These are phyloP conservation scores for Hirtodrosophila confusa DNA, from an alignment of 2,888 invertebrate species.

Conservation along the genomic window DNA sequence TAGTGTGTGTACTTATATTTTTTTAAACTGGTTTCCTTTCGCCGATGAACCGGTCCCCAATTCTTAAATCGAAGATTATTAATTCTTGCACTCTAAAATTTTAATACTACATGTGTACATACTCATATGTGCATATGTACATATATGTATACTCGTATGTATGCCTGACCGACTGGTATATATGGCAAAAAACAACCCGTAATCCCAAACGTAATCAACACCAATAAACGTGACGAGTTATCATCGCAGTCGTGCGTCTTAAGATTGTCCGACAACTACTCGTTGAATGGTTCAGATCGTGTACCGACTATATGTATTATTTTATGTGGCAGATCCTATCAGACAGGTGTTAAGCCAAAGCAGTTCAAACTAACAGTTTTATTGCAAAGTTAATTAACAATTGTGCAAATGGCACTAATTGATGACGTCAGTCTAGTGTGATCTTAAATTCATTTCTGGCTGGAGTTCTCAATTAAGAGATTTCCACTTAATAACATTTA, in stretches of 20 bases:
- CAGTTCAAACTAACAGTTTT: slow-evolving; percentile 24
- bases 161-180: not conserved
- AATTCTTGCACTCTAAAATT: slow-evolving; percentile 12
- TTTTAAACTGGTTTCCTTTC: slow-evolving; percentile 36
- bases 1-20: not conserved
- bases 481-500: not conserved
- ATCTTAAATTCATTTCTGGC: slow-evolving; percentile 5
- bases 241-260: slow-evolving; percentile 20
- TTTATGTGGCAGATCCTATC: slow-evolving; percentile 17
- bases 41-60: slow-evolving; percentile 36
- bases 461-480: not conserved
- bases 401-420: slow-evolving; percentile 52
- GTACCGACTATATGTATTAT: slow-evolving; percentile 2
- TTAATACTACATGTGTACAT: not conserved
- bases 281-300: slow-evolving; percentile 10
- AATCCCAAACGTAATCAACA: slow-evolving; percentile 14
- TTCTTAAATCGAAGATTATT: slow-evolving; percentile 10
- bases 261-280: not conserved
- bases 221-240: slow-evolving; percentile 55
- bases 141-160: not conserved
- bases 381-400: slow-evolving; percentile 27
- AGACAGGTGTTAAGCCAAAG: slow-evolving; percentile 57
- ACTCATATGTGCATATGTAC: not conserved
- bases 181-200: slow-evolving; percentile 4
- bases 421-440: slow-evolving; percentile 38